Percentiles rank a stretch among this genome's conserved stretches.
Evolutionary conservation across 2,113 vertebrate species (phyloP).

Genomic region (Neopipo cinnamomea): DNA sequence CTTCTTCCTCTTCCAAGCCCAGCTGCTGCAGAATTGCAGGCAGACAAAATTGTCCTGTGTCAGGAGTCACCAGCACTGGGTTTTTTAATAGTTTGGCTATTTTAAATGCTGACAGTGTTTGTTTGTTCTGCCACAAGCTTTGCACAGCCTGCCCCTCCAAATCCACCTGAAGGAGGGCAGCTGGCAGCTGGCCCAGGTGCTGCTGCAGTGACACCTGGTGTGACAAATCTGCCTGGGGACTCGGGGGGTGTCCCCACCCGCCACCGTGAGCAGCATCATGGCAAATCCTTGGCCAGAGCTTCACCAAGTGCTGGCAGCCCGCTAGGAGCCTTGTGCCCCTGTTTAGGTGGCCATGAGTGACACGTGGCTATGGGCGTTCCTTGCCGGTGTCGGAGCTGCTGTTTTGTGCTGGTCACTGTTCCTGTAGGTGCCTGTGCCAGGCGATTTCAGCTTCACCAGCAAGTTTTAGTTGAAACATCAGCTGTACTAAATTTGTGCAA

Average conservation of each 20-base stretch:
- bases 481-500: constrained; percentile 33
- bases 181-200: accelerated
- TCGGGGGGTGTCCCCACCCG: accelerated
- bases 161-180: background rate
- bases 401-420: background rate
- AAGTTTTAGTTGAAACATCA: background rate
- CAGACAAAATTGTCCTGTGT: background rate
- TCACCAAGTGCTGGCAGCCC: accelerated
- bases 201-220: background rate
- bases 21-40: background rate
- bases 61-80: background rate
- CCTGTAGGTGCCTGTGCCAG: background rate
- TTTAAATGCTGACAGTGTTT: background rate
- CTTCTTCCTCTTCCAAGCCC: background rate
- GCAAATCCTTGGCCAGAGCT: background rate
- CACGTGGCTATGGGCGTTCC: accelerated
- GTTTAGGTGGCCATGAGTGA: background rate
- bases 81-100: background rate
- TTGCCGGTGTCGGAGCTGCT: background rate
- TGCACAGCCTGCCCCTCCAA: background rate
- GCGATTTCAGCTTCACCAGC: background rate
- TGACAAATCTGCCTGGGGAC: background rate
- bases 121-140: background rate
- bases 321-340: accelerated
- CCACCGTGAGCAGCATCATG: accelerated